Percentiles rank a stretch among this genome's conserved stretches.
Evolutionary conservation across 2,797 vertebrate genomes (phyloP).

Genomic region (Acridotheres tristis): DNA sequence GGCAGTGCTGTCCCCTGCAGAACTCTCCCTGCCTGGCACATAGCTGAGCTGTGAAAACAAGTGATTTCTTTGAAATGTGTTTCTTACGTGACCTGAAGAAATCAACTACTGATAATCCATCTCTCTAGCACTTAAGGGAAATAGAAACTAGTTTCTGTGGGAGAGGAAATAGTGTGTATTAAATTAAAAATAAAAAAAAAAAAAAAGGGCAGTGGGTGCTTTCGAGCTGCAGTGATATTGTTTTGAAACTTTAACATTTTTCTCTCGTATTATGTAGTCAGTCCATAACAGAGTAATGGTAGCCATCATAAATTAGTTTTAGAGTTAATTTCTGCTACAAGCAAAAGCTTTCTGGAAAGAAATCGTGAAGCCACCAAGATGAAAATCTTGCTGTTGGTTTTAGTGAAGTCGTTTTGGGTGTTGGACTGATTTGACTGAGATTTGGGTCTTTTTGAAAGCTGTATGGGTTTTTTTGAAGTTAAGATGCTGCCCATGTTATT

Average conservation of each 20-base stretch:
- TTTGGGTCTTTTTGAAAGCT: background rate
- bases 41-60: background rate
- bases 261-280: background rate
- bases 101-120: constrained; percentile 8
- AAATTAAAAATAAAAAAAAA: background rate
- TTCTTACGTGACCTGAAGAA: constrained; percentile 7
- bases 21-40: rapidly evolving
- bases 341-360: background rate
- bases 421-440: background rate
- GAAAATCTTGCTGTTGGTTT: background rate
- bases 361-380: background rate
- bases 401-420: background rate
- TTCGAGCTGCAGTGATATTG: background rate
- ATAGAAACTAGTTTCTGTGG: constrained; percentile 45
- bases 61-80: constrained; percentile 27
- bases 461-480: background rate
- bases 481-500: background rate
- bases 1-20: background rate
- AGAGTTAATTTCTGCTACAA: background rate
- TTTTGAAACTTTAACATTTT: background rate
- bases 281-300: background rate
- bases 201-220: rapidly evolving
- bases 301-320: background rate
- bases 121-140: constrained; percentile 43
- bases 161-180: background rate